These are phyloP conservation scores for Himalopsyche kuldschensis DNA, from an alignment of 2,888 invertebrate genomes.

Conservation along the genomic window DNA sequence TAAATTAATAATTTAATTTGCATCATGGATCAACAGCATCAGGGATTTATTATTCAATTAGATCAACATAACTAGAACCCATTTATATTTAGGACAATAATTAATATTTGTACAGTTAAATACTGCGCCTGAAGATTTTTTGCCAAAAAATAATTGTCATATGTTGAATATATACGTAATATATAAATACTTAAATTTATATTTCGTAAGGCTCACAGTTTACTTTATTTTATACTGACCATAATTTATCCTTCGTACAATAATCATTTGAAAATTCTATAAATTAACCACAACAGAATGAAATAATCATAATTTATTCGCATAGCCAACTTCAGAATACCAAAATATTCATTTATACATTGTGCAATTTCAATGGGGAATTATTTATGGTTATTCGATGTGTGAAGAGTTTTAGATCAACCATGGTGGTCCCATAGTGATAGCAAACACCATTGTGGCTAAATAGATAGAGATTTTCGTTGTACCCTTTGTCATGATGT, in stretches of 20 bases:
- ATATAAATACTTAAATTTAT: no score
- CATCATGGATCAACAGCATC: no score
- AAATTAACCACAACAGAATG: neutral
- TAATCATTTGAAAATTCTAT: neutral
- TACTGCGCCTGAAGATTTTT: no score
- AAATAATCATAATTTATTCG: neutral
- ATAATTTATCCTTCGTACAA: neutral
- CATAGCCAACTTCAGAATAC: neutral
- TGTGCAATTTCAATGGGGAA: slow-evolving; percentile 15
- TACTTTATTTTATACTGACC: neutral
- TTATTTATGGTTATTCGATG: slow-evolving; percentile 30
- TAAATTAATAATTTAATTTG: no score
- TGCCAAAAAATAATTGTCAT: no score
- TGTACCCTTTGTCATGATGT: slow-evolving; percentile 16
- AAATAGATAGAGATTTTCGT: neutral
- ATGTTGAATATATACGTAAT: no score
- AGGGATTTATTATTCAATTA: no score
- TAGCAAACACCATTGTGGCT: neutral
- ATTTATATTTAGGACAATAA: no score
- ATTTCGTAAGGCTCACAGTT: no score
- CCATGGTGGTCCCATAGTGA: slow-evolving; percentile 33
- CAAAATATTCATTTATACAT: neutral
- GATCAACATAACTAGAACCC: no score
- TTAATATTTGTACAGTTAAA: no score
- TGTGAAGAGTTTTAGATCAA: slow-evolving; percentile 9